A percentile compares a stretch with the other conserved stretches of the same genome.
Evolutionary conservation across 2,888 invertebrate species (phyloP).

Genomic region (Parnassius orleans): DNA sequence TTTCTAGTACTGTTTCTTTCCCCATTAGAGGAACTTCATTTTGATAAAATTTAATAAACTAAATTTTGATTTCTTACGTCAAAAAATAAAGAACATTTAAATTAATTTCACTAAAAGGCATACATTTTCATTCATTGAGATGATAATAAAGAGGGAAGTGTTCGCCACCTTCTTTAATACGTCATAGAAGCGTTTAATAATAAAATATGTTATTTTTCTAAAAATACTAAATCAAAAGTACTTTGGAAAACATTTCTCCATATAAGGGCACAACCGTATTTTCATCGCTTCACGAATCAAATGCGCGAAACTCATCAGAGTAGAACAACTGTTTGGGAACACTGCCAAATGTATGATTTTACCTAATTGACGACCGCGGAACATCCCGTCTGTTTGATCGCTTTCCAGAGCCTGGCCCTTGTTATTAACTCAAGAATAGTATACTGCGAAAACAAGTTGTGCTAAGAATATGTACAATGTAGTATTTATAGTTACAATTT

Average conservation of each 20-base stretch:
- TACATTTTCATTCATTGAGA: too few relatives aligned
- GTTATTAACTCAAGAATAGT: conserved; percentile 52
- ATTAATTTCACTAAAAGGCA: too few relatives aligned
- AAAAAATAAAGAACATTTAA: too few relatives aligned
- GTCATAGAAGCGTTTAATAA: too few relatives aligned
- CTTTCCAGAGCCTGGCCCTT: conserved; percentile 45
- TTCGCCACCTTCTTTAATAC: too few relatives aligned
- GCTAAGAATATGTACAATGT: background rate
- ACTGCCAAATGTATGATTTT: conserved; percentile 72
- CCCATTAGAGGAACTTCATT: too few relatives aligned
- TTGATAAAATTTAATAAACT: too few relatives aligned
- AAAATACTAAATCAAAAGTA: background rate
- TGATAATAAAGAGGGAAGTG: too few relatives aligned
- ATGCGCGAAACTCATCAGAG: conserved; percentile 44
- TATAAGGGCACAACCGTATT: conserved; percentile 49
- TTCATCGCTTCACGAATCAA: conserved; percentile 50
- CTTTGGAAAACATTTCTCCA: conserved; percentile 40
- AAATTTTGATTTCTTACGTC: too few relatives aligned
- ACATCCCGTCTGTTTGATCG: conserved; percentile 66
- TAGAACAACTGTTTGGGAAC: conserved; percentile 68
- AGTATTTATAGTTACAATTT: too few relatives aligned
- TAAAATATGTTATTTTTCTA: too few relatives aligned
- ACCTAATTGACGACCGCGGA: conserved; percentile 70
- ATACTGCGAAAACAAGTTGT: conserved; percentile 29
- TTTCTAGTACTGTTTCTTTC: too few relatives aligned